Base-by-base conservation (phyloP, 2,797 vertebrate genomes). In the Ispidina picta region DNA sequence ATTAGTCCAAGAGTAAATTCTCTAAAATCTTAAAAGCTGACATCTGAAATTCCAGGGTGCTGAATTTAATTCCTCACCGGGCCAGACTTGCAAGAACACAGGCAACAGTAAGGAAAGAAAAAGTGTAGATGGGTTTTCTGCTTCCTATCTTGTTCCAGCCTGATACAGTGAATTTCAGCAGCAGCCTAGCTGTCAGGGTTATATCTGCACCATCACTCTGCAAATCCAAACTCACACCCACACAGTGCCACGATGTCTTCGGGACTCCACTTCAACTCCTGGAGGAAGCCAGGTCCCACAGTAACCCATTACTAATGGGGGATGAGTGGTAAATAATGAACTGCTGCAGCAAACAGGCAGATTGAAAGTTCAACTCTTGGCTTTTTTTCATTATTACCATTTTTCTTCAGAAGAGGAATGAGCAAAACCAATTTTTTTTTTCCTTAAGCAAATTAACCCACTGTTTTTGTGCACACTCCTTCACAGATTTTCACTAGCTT, bases 161-260 rank as follows among this genome's bases (percentile, higher is more conserved):
- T 75, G 90, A 90, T 83, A 31, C 29, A 89, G 60, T 69, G 91
- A 76, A 90, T 78, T 91, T 76, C 91, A 90, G 79, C 74, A 83
- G 20, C 73, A 91, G 86, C 71, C 81, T 85, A 56, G 48, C 81
- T 91, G 86, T 85, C 94, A 91, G 58, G 79, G 79, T 79, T 92
- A 5, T 74, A 92, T 79, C 91, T 86, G 94, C 88, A 92, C 82
- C 73, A 83, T 69, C 88, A 63, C 68, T 80, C 79, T 74, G 84
- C 78, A 95, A 75, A 95, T 90, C 81, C 93, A 92, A 87, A 92
- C 81, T 88, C 81, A 78, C 96, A 63, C 92, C 91, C 91, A 92
- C 94, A 44, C 78, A 78, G 56, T 25, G 6, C 79, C 66, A 18
- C 79, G n/a, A 7, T 90, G 77, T 76, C 86, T 93, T 75, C 1